These are phyloP conservation scores for Lutjanus erythropterus DNA, from an alignment of 2,113 vertebrate species.

Conservation along the genomic window DNA sequence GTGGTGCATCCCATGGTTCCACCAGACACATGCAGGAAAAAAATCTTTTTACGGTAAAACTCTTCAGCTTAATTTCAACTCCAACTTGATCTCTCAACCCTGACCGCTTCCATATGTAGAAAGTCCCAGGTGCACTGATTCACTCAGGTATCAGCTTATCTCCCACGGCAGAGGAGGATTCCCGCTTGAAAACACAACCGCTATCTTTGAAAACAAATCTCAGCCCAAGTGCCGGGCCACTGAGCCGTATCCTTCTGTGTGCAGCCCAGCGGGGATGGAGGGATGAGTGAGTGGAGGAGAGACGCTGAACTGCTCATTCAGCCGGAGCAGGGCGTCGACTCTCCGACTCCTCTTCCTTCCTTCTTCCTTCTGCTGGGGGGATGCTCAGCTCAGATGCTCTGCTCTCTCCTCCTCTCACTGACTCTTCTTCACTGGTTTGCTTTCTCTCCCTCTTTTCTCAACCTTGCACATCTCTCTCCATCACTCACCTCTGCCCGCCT, in stretches of 20 bases:
- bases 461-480: conserved; percentile 11
- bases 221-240: conserved; percentile 8
- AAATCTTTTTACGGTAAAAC: neutral
- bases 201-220: conserved; percentile 15
- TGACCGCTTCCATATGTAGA: neutral
- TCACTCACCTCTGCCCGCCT: conserved; percentile 40
- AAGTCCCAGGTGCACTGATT: conserved; percentile 9
- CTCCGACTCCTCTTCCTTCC: conserved; percentile 51
- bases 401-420: conserved; percentile 22
- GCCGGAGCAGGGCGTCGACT: conserved; percentile 76
- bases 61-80: neutral
- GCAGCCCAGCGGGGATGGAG: conserved; percentile 48
- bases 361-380: conserved; percentile 42
- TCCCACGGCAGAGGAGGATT: neutral
- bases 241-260: conserved; percentile 44
- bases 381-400: conserved; percentile 58
- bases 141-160: conserved; percentile 8
- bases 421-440: neutral
- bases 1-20: conserved; percentile 94
- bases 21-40: conserved; percentile 35
- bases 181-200: neutral
- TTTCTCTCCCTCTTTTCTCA: conserved; percentile 37
- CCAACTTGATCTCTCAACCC: conserved; percentile 12
- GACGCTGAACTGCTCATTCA: conserved; percentile 71
- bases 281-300: conserved; percentile 47